Evolutionary conservation across 1,140 invertebrate species (phyloP), one percentile per base, ranked within the genome.

Genomic region (Lepidurus apus): DNA sequence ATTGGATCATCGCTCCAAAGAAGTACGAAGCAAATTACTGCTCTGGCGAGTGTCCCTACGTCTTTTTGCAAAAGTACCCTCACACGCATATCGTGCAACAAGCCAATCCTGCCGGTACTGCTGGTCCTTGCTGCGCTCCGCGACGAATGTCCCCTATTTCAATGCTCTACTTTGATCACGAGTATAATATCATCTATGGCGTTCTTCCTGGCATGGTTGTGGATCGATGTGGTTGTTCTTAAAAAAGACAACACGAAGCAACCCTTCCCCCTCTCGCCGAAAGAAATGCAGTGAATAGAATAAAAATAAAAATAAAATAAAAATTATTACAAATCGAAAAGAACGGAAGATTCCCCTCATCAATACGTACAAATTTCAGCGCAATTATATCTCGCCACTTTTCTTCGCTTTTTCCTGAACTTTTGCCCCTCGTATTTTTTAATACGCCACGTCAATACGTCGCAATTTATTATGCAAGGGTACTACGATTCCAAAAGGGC

Each of bases 1-100:
- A 98, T 83, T 99, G 96, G 93, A 96, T 99, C 82, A 95, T 99
- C 45, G 96, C 96, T 0, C 97, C 97, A 0, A 94, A 94, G 82
- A 91, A 92, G 81, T 99, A 98, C 86, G 92, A 97, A 83, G 97
- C 97, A 21, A 96, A 96, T 87, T 98, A 96, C 86, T 99, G 97
- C 87, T 92, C 93, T 79, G 97, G 97, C 4, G 93, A 97, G 82
- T 99, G 97, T 87, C 93, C 93, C 0, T 95, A 92, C 86, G 88
- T 89, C 5, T 95, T 97, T 84, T 86, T 96, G 26, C 93, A 95
- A 81, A 91, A 94, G 82, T 93, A 97, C 85, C 93, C 95, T 2
- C 96, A 98, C 85, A 98, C 97, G 26, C 95, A 98, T 85, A 88
- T 98, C 82, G 91, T 96, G 45, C 91, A 95, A 82, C 88, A 93